These are phyloP conservation scores for Macropis europaea DNA, from an alignment of 2,888 invertebrate genomes.

Conservation along the genomic window DNA sequence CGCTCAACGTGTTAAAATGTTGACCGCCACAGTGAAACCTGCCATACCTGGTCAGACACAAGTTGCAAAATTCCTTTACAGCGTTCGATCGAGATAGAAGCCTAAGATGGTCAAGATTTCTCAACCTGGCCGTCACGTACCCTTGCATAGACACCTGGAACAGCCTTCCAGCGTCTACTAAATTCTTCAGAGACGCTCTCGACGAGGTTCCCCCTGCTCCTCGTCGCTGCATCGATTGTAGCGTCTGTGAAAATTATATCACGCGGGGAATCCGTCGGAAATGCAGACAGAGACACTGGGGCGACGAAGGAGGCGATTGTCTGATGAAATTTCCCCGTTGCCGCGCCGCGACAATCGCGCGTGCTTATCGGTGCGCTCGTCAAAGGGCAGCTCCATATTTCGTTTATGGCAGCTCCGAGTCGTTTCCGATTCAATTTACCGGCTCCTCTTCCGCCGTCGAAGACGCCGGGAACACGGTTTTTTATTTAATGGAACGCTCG, in stretches of 20 bases:
- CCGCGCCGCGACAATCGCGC: conserved; percentile 32
- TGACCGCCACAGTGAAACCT: no score
- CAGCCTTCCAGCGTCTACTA: no score
- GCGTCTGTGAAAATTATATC: background rate
- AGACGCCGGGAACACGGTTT: conserved; percentile 26
- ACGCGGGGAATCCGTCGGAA: background rate
- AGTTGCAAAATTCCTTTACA: no score
- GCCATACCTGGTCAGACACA: no score
- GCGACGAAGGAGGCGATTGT: conserved; percentile 25
- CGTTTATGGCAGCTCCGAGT: no score
- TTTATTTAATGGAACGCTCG: conserved; percentile 38
- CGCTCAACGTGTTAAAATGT: no score
- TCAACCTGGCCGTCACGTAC: no score
- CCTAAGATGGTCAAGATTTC: no score
- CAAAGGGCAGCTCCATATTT: conserved; percentile 40
- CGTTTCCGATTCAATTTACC: conserved; percentile 36
- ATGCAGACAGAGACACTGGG: background rate
- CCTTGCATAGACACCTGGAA: no score
- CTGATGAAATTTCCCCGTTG: conserved; percentile 29
- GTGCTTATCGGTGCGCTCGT: conserved; percentile 39
- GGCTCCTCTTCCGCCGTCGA: conserved; percentile 24
- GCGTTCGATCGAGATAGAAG: no score
- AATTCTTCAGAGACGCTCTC: no score
- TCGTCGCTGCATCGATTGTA: background rate
- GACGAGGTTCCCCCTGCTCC: background rate